Evolutionary conservation across 2,113 vertebrate genomes (phyloP).

Genomic region (Ploceus nigricollis): DNA sequence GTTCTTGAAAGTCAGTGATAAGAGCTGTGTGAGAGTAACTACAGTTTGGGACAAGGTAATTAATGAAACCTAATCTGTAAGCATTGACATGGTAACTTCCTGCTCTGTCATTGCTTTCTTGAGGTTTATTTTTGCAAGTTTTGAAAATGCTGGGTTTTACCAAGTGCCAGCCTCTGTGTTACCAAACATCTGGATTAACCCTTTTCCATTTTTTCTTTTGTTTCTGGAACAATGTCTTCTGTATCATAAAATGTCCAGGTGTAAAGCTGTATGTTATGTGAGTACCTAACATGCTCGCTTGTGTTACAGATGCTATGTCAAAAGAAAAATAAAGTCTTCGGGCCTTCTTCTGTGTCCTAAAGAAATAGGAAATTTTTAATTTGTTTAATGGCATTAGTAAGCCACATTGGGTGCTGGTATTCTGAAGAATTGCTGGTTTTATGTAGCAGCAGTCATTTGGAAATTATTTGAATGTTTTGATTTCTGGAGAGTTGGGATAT

Average conservation of each 20-base stretch:
- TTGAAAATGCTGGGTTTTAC: not conserved
- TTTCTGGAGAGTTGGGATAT: not conserved
- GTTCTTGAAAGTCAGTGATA: not conserved
- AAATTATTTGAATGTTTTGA: not conserved
- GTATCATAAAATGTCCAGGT: constrained; percentile 8
- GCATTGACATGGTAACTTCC: not conserved
- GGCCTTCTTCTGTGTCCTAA: constrained; percentile 1
- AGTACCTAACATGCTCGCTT: not conserved
- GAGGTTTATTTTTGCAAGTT: not conserved
- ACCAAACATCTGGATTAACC: not conserved
- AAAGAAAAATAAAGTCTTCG: constrained; percentile 42
- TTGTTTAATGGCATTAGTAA: not conserved
- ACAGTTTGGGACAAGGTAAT: not conserved
- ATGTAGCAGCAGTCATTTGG: not conserved
- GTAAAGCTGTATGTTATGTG: constrained; percentile 34
- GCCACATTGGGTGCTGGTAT: not conserved
- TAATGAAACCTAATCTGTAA: not conserved
- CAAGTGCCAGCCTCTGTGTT: not conserved
- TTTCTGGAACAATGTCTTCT: constrained; percentile 22
- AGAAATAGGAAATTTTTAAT: constrained; percentile 5
- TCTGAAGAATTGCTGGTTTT: not conserved
- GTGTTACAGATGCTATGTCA: constrained; percentile 13
- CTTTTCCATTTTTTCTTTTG: not conserved
- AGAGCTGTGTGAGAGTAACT: not conserved
- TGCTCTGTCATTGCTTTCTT: not conserved